These are phyloP conservation scores for Falco rusticolus DNA, from an alignment of 2,797 vertebrate genomes.

Conservation along the genomic window DNA sequence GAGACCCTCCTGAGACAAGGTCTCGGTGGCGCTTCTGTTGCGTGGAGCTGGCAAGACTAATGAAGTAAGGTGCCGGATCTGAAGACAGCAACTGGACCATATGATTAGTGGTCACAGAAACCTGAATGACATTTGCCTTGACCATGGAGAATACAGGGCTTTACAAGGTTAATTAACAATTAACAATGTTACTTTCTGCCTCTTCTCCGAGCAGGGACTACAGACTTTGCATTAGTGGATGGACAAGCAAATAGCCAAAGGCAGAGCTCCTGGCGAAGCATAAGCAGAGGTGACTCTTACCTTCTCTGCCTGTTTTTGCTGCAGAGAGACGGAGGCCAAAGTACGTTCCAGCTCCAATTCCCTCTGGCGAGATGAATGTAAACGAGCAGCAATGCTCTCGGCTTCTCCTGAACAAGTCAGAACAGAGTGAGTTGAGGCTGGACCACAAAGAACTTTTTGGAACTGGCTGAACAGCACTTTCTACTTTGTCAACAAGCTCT, in stretches of 20 bases:
- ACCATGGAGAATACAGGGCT: neutral
- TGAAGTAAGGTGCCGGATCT: neutral
- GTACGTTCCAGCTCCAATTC: conserved; percentile 93
- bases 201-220: neutral
- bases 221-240: neutral
- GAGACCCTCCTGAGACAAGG: neutral
- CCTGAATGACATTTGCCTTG: neutral
- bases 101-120: neutral
- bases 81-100: neutral
- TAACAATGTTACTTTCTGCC: neutral
- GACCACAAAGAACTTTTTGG: no score
- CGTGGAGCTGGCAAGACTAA: neutral
- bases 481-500: no score
- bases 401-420: no score
- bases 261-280: conserved; percentile 14
- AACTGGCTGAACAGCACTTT: no score
- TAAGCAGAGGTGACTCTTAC: conserved; percentile 71
- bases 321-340: conserved; percentile 89
- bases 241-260: neutral
- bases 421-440: no score
- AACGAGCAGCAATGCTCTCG: conserved; percentile 82
- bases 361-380: conserved; percentile 88
- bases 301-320: conserved; percentile 93
- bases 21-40: neutral
- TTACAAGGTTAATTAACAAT: neutral